A percentile compares a stretch with the other conserved stretches of the same genome.
Evolutionary conservation across 2,797 vertebrate species (phyloP).

Genomic region (Phrynocephalus forsythii): DNA sequence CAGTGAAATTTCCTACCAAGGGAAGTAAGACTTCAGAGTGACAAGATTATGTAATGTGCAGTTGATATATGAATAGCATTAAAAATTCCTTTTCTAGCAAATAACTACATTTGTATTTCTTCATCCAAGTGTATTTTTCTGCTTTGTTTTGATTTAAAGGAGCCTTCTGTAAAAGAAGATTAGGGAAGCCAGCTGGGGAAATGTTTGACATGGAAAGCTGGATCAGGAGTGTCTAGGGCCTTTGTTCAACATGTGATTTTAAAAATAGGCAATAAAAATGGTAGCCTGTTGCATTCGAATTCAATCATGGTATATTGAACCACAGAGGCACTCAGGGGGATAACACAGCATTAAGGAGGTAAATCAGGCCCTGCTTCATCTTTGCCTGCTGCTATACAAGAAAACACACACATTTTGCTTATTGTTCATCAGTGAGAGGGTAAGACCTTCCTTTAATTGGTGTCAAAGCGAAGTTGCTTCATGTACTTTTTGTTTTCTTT

Average conservation of each 20-base stretch:
- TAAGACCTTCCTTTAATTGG: too few species aligned
- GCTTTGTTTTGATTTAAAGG: constrained; percentile 53
- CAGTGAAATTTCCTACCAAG: constrained; percentile 1
- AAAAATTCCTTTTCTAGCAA: constrained; percentile 5
- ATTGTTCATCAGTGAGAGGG: too few species aligned
- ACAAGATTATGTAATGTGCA: not conserved
- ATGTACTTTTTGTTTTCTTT: too few species aligned
- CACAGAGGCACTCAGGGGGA: constrained; percentile 30
- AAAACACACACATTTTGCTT: too few species aligned
- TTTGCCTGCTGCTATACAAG: too few species aligned
- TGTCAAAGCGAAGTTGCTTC: too few species aligned
- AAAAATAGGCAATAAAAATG: constrained; percentile 49
- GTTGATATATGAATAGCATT: constrained; percentile 23
- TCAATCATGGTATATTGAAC: constrained; percentile 32
- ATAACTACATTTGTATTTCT: constrained; percentile 19
- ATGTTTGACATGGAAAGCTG: constrained; percentile 34
- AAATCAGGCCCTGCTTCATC: too few species aligned
- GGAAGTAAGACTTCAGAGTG: not conserved
- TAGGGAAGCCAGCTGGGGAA: constrained; percentile 38
- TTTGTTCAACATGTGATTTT: constrained; percentile 51
- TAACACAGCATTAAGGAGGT: not conserved
- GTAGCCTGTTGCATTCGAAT: constrained; percentile 38
- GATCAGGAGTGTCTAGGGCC: constrained; percentile 37
- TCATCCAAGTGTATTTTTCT: constrained; percentile 18
- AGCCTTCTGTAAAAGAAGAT: constrained; percentile 32